phyloP scores from a whole-genome alignment of 2,888 invertebrate genomes.

The Ornithoptera alexandrae region DNA sequence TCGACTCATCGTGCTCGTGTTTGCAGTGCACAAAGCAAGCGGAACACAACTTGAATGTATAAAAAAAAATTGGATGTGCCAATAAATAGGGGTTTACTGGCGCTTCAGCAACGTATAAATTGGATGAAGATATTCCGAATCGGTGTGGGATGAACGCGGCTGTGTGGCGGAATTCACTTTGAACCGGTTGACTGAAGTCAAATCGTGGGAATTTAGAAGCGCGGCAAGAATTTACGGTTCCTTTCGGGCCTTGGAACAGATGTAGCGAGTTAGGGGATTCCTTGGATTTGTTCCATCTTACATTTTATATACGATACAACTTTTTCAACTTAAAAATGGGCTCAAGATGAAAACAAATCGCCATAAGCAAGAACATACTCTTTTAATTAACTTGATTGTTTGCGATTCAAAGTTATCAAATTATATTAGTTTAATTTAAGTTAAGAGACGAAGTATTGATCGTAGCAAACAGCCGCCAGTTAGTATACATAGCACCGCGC shows the following conservation, averaged over 20 bases:
- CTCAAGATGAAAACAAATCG: too few species aligned
- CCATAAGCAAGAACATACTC: too few species aligned
- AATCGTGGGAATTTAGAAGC: slow-evolving; percentile 36
- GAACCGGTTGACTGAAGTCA: slow-evolving; percentile 42
- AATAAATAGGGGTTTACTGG: slow-evolving; percentile 55
- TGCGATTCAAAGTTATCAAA: too few species aligned
- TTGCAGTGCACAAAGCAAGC: background rate
- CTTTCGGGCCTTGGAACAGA: slow-evolving; percentile 18
- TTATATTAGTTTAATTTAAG: too few species aligned
- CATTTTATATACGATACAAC: background rate
- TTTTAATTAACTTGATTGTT: too few species aligned
- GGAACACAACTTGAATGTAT: background rate
- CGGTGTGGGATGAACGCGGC: slow-evolving; percentile 40
- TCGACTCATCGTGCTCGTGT: background rate
- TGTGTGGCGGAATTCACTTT: slow-evolving; percentile 42
- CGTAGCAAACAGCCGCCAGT: too few species aligned
- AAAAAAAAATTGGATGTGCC: slow-evolving; percentile 34
- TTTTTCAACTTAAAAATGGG: too few species aligned
- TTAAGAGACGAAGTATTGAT: too few species aligned
- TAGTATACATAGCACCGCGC: too few species aligned
- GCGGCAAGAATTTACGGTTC: slow-evolving; percentile 26
- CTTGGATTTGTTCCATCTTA: slow-evolving; percentile 5
- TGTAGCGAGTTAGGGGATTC: slow-evolving; percentile 11
- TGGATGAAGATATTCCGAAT: slow-evolving; percentile 65
- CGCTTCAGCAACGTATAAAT: slow-evolving; percentile 50